Conservation (phyloP, 2,888 invertebrate species). For the Cosmopolites sordidus region DNA sequence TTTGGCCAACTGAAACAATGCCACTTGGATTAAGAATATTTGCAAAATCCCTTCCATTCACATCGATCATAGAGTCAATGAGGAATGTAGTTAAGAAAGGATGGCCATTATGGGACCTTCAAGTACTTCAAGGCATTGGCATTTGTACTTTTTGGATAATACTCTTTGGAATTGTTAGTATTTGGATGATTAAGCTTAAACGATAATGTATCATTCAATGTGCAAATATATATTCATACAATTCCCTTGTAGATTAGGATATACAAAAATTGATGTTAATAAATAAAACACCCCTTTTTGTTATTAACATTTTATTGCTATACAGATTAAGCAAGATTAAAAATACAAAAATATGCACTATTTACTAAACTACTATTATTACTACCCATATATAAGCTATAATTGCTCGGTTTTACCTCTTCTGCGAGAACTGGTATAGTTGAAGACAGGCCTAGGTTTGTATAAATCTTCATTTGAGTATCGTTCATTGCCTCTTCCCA, state of each 20-base stretch:
- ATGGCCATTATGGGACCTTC: slow-evolving; percentile 60
- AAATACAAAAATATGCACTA: too few species aligned
- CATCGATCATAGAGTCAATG: slow-evolving; percentile 71
- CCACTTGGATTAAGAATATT: slow-evolving; percentile 45
- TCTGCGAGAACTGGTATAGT: slow-evolving; percentile 11
- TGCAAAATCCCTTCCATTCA: slow-evolving; percentile 60
- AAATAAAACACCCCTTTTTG: too few species aligned
- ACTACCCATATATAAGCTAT: too few species aligned
- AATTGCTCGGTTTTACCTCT: slow-evolving; percentile 5
- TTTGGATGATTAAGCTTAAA: slow-evolving; percentile 38
- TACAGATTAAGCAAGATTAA: too few species aligned
- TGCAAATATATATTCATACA: too few species aligned
- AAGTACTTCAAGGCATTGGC: slow-evolving; percentile 71
- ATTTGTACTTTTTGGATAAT: slow-evolving; percentile 60
- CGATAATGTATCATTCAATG: slow-evolving; percentile 29
- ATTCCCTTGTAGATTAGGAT: background rate
- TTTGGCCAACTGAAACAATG: slow-evolving; percentile 70
- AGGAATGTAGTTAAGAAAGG: slow-evolving; percentile 75
- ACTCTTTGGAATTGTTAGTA: slow-evolving; percentile 36
- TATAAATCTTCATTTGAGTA: slow-evolving; percentile 69
- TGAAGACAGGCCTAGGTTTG: slow-evolving; percentile 57
- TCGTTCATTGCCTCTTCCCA: slow-evolving; percentile 44
- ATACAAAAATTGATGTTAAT: background rate
- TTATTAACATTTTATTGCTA: too few species aligned
- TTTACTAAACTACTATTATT: too few species aligned